Evolutionary conservation across 2,797 vertebrate species (phyloP).

Genomic region (Coccyzus lansbergi): DNA sequence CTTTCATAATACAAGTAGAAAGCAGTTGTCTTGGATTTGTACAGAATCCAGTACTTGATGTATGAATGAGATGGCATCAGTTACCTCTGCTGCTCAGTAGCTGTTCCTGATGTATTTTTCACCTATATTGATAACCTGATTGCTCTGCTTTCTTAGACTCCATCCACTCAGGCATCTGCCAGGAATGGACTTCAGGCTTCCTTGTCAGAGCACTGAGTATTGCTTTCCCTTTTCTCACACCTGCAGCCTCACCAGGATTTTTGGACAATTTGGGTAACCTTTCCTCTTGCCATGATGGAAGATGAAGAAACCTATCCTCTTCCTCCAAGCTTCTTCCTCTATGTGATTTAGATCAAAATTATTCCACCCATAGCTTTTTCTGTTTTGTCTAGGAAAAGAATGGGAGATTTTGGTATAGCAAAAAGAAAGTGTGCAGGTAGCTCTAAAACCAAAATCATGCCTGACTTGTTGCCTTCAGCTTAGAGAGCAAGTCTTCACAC

Average conservation of each 20-base stretch:
- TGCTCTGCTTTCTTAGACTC: not conserved
- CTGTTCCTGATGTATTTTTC: not conserved
- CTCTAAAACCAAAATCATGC: not conserved
- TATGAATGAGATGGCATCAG: not conserved
- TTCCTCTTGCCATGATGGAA: not conserved
- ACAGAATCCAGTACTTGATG: not conserved
- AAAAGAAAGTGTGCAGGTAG: not conserved
- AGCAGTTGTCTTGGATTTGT: not conserved
- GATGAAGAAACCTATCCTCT: not conserved
- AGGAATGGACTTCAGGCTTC: not conserved
- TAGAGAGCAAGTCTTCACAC: not conserved
- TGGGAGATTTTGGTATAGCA: not conserved
- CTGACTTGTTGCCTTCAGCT: not conserved
- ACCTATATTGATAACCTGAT: not conserved
- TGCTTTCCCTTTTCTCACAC: not conserved
- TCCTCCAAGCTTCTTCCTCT: not conserved
- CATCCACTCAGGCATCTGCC: not conserved
- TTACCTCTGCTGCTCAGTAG: not conserved
- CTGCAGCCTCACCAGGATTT: not conserved
- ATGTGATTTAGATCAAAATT: not conserved
- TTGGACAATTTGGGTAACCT: not conserved
- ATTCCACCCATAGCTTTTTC: not conserved
- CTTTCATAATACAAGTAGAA: not conserved
- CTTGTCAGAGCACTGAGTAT: not conserved
- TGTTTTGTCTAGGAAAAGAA: not conserved